A percentile compares a stretch with the other conserved stretches of the same genome.
Conservation (phyloP, 1,140 invertebrate species). For the Brachionus rotundiformis region DNA sequence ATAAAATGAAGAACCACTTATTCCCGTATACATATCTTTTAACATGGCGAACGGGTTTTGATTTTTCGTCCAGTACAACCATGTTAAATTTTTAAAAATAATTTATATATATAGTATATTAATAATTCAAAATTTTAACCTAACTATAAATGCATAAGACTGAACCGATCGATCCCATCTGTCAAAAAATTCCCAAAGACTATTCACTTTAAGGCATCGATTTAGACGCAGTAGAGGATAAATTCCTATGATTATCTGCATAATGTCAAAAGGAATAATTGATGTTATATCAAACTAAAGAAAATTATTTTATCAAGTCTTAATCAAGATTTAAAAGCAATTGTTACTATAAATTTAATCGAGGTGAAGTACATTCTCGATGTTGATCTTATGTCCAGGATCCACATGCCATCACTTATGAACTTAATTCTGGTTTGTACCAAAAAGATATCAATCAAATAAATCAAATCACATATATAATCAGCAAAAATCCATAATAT, state of each 20-base stretch:
- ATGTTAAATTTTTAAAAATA: neutral
- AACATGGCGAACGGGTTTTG: too few species aligned
- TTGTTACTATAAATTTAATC: constrained; percentile 55
- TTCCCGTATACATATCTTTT: too few species aligned
- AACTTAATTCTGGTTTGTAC: constrained; percentile 72
- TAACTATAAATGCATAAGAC: constrained; percentile 1
- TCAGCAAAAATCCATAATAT: constrained; percentile 75
- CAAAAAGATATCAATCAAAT: constrained; percentile 78
- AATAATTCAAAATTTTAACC: neutral
- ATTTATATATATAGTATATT: neutral
- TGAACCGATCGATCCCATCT: constrained; percentile 49
- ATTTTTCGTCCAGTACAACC: too few species aligned
- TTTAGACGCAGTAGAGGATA: neutral
- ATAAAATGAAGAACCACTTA: too few species aligned
- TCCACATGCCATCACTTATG: constrained; percentile 60
- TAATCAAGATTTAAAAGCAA: too few species aligned
- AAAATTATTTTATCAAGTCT: too few species aligned
- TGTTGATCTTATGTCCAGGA: constrained; percentile 33
- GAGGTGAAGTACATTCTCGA: constrained; percentile 19
- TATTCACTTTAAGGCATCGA: constrained; percentile 37
- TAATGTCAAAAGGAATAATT: constrained; percentile 26
- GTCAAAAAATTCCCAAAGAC: constrained; percentile 48
- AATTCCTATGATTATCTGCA: constrained; percentile 26
- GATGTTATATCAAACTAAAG: constrained; percentile 1
- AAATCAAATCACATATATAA: constrained; percentile 78